phyloP scores from a whole-genome alignment of 2,888 invertebrate species.

The Nudaria mundana region DNA sequence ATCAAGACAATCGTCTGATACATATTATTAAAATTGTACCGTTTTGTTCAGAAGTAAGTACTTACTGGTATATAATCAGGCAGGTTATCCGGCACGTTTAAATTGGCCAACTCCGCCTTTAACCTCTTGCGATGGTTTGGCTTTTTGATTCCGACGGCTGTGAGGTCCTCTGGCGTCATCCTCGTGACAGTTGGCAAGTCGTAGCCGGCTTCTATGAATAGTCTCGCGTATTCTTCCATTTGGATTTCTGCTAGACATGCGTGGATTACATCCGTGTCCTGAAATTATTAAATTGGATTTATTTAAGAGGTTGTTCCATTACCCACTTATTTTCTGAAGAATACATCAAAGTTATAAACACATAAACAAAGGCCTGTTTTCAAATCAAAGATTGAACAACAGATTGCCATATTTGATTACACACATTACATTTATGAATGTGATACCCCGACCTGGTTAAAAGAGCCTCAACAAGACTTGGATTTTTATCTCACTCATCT shows the following conservation, averaged over 20 bases:
- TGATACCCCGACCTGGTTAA: too few species aligned
- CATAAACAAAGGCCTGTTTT: too few species aligned
- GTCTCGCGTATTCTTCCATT: constrained; percentile 96
- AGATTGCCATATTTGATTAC: too few species aligned
- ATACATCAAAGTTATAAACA: too few species aligned
- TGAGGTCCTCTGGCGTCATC: constrained; percentile 98
- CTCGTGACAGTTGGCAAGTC: constrained; percentile 98
- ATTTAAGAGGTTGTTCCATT: background rate
- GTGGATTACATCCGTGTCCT: constrained; percentile 96
- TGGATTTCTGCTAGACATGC: constrained; percentile 97
- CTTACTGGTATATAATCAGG: constrained; percentile 96
- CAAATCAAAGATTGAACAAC: too few species aligned
- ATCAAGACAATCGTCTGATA: too few species aligned
- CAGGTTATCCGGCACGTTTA: constrained; percentile 96
- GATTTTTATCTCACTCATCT: too few species aligned
- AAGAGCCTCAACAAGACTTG: too few species aligned
- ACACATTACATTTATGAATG: too few species aligned
- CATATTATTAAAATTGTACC: too few species aligned
- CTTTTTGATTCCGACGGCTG: constrained; percentile 95
- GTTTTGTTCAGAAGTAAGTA: too few species aligned
- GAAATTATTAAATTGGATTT: constrained; percentile 22
- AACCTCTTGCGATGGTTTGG: constrained; percentile 97
- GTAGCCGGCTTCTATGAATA: constrained; percentile 97
- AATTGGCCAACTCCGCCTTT: constrained; percentile 96
- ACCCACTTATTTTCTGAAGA: too few species aligned